phyloP scores from a whole-genome alignment of 2,797 vertebrate species.

The Glyptemys insculpta region DNA sequence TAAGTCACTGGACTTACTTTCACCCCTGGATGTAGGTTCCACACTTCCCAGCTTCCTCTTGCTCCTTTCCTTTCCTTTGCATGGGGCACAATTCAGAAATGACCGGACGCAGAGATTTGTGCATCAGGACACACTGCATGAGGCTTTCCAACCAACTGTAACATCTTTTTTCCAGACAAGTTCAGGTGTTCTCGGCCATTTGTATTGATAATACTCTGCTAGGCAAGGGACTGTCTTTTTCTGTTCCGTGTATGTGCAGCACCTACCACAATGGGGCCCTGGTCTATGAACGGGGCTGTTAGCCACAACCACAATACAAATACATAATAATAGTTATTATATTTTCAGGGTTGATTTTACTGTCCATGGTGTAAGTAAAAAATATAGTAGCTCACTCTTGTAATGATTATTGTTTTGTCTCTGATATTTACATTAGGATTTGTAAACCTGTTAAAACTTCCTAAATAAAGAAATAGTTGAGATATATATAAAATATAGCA shows the following conservation, averaged over 20 bases:
- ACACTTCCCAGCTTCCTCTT: not conserved
- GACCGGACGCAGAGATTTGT: not conserved
- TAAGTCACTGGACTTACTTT: too few relatives aligned
- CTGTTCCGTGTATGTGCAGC: not conserved
- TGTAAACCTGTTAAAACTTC: not conserved
- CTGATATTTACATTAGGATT: not conserved
- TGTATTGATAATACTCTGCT: not conserved
- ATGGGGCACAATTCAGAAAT: not conserved
- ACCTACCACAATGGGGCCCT: not conserved
- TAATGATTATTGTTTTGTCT: conserved; percentile 6
- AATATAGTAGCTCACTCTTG: not conserved
- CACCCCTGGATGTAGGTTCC: not conserved
- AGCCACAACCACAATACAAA: not conserved
- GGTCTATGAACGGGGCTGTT: not conserved
- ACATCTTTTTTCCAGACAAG: not conserved
- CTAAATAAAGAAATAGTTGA: not conserved
- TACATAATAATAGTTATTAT: not conserved
- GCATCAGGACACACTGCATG: not conserved
- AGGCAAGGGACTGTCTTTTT: not conserved
- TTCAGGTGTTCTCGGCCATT: not conserved
- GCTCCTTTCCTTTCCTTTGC: not conserved
- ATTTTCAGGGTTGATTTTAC: not conserved
- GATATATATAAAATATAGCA: conserved; percentile 32
- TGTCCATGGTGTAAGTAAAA: not conserved
- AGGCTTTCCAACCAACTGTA: not conserved